Evolutionary conservation across 2,888 invertebrate species (phyloP).

Genomic region (Zaprionus lineosus): DNA sequence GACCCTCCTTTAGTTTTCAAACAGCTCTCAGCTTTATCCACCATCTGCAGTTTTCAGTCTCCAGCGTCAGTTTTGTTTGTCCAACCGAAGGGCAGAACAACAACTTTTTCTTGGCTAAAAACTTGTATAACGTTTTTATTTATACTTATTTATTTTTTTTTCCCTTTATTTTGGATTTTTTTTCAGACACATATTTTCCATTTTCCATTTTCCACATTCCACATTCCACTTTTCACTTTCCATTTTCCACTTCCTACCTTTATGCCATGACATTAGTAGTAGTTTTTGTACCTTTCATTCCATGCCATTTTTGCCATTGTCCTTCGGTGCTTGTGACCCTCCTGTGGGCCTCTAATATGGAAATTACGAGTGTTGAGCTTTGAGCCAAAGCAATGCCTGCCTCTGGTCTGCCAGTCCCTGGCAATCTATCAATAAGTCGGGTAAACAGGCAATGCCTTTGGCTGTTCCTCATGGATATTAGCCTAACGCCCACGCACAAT

Average conservation of each 20-base stretch:
- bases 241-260: constrained; percentile 22
- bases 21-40: constrained; percentile 3
- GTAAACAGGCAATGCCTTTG: constrained; percentile 39
- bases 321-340: constrained; percentile 18
- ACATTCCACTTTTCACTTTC: constrained; percentile 17
- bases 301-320: constrained; percentile 7
- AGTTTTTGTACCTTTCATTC: constrained; percentile 18
- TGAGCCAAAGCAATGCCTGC: constrained; percentile 6
- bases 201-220: constrained; percentile 22
- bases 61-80: constrained; percentile 27
- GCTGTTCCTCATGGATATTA: constrained; percentile 15
- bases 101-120: too few species aligned
- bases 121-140: not conserved
- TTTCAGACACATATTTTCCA: constrained; percentile 43
- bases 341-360: constrained; percentile 37
- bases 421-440: constrained; percentile 69
- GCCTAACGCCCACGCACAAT: constrained; percentile 11
- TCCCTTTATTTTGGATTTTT: constrained; percentile 11
- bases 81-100: too few species aligned
- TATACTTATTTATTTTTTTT: not conserved
- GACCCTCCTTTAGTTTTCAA: not conserved
- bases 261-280: constrained; percentile 36
- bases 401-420: constrained; percentile 38
- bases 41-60: constrained; percentile 19
- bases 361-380: constrained; percentile 31